Evolutionary conservation across 1,140 invertebrate genomes (phyloP).

Genomic region (Cheumatopsyche charites): DNA sequence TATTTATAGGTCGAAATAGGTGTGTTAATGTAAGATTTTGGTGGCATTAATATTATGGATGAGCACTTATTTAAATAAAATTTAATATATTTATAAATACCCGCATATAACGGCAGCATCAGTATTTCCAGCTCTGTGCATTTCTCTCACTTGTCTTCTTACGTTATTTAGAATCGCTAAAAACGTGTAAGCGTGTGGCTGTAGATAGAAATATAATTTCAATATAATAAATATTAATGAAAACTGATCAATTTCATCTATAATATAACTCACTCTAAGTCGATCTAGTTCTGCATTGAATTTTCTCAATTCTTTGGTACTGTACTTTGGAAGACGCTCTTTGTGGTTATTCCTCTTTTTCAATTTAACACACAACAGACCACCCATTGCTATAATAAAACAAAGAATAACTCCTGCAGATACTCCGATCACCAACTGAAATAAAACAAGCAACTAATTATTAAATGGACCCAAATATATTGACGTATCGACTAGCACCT

Average conservation of each 20-base stretch:
- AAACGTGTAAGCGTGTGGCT: slow-evolving; percentile 73
- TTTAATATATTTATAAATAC: slow-evolving; percentile 47
- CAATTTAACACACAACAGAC: slow-evolving; percentile 39
- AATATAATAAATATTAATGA: slow-evolving; percentile 4
- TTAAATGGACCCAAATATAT: neutral
- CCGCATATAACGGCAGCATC: slow-evolving; percentile 70
- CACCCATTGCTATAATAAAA: slow-evolving; percentile 40
- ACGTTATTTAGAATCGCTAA: slow-evolving; percentile 80
- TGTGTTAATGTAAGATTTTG: too few relatives aligned
- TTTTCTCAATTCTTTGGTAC: slow-evolving; percentile 44
- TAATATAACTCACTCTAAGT: slow-evolving; percentile 36
- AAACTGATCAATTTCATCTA: neutral
- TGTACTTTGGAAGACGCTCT: slow-evolving; percentile 46
- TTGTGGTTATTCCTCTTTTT: slow-evolving; percentile 35
- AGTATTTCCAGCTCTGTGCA: slow-evolving; percentile 69
- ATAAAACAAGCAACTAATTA: slow-evolving; percentile 20
- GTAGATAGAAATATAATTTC: slow-evolving; percentile 49
- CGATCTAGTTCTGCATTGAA: slow-evolving; percentile 46
- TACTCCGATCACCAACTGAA: slow-evolving; percentile 42
- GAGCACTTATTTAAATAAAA: neutral
- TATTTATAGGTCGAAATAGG: too few relatives aligned
- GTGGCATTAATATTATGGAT: neutral
- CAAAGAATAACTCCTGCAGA: slow-evolving; percentile 39
- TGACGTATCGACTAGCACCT: too few relatives aligned
- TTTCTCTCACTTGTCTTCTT: slow-evolving; percentile 71